Conservation (phyloP, 2,797 vertebrate species). For the Rachycentron canadum region DNA sequence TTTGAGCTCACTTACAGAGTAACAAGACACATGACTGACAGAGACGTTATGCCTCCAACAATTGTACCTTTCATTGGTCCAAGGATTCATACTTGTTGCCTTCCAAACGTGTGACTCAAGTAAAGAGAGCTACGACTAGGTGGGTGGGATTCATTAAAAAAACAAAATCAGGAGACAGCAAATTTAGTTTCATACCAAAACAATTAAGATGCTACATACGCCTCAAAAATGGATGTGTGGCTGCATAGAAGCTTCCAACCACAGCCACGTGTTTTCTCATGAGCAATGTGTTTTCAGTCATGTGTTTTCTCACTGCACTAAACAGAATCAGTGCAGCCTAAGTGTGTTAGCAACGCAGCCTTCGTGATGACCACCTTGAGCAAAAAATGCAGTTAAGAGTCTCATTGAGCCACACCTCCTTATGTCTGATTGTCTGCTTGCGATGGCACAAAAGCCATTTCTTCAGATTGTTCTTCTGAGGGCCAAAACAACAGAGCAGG, state of each 20-base stretch:
- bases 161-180: slow-evolving; percentile 3
- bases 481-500: slow-evolving; percentile 29
- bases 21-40: slow-evolving; percentile 80
- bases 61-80: slow-evolving; percentile 77
- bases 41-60: slow-evolving; percentile 72
- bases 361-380: slow-evolving; percentile 24
- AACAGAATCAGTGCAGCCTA: slow-evolving; percentile 55
- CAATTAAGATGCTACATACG: neutral
- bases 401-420: slow-evolving; percentile 26
- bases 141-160: slow-evolving; percentile 62
- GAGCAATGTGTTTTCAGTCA: no score
- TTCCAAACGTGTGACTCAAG: slow-evolving; percentile 65
- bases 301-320: slow-evolving; percentile 52
- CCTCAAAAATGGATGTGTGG: slow-evolving; percentile 15
- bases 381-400: slow-evolving; percentile 24
- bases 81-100: slow-evolving; percentile 58
- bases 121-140: slow-evolving; percentile 33
- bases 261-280: slow-evolving; percentile 61
- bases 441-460: slow-evolving; percentile 36
- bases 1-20: slow-evolving; percentile 69
- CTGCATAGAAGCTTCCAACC: slow-evolving; percentile 43
- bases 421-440: slow-evolving; percentile 35
- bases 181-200: slow-evolving; percentile 27
- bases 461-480: slow-evolving; percentile 18
- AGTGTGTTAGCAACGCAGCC: slow-evolving; percentile 24